Evolutionary conservation across 2,797 vertebrate species (phyloP).

Genomic region (Mastacembelus armatus): DNA sequence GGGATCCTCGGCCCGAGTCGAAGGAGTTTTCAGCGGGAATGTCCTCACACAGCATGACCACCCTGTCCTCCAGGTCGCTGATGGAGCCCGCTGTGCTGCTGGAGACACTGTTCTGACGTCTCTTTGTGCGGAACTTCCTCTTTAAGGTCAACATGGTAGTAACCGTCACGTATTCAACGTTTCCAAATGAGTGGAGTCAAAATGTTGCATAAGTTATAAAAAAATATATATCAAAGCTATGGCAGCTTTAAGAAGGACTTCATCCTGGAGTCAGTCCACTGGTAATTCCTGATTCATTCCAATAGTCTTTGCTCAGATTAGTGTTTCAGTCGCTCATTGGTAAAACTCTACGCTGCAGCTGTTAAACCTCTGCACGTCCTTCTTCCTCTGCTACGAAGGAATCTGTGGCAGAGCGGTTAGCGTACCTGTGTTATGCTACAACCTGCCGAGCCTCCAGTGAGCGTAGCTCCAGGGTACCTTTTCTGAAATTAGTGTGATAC

Average conservation of each 20-base stretch:
- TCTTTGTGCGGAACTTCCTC: constrained; percentile 53
- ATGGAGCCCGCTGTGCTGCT: constrained; percentile 59
- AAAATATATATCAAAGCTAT: neutral
- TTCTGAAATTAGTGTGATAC: constrained; percentile 46
- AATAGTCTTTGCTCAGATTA: neutral
- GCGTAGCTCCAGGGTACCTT: constrained; percentile 62
- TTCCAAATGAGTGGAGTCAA: neutral
- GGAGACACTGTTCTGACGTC: constrained; percentile 53
- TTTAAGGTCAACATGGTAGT: constrained; percentile 72
- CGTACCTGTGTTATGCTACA: constrained; percentile 63
- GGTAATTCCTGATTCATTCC: neutral
- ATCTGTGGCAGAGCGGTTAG: constrained; percentile 9
- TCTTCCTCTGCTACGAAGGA: constrained; percentile 13
- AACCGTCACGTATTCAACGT: neutral
- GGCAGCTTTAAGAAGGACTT: neutral
- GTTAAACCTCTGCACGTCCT: constrained; percentile 28
- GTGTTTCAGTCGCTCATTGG: neutral
- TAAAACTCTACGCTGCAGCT: constrained; percentile 4
- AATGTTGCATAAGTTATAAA: neutral
- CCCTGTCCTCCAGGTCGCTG: constrained; percentile 76
- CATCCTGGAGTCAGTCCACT: neutral
- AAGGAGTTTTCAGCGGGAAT: constrained; percentile 56
- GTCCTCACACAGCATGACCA: constrained; percentile 84
- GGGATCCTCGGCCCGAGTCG: constrained; percentile 57
- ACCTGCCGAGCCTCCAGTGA: constrained; percentile 66